Evolutionary conservation across 92 coral and sea anemone species (phyloP), one percentile per base, ranked within the genome.

Genomic region (Phenganax subtilis): DNA sequence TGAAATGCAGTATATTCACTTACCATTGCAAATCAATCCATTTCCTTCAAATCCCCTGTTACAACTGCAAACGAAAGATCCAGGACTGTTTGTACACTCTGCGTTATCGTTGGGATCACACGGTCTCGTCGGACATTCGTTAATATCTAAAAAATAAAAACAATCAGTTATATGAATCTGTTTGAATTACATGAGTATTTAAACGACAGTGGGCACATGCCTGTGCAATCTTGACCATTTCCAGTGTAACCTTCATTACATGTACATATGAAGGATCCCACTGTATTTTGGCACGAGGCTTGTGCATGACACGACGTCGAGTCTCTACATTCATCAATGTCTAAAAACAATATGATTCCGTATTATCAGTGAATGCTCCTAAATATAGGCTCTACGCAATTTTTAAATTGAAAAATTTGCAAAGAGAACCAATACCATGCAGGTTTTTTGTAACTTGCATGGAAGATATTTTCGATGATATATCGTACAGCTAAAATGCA

Each of bases 11-110:
- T 20, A 20, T 20, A 20, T 20, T 20, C 25, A 9, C 65, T 59
- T 62, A 67, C 72, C 72, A 67, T 67, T 67, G 14, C 72, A 67
- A 27, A 67, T 67, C 1, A 67, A 17, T 28, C 72, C 72, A 67
- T 67, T 31, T 67, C 72, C 72, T 8, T 67, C 51, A 31, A 67
- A 67, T 51, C 72, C 72, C 7, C 51, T 2, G 14, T 25, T 67
- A 67, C 72, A 67, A 25, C 52, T 51, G 37, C 72, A 67, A 3
- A 67, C 16, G 52, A 28, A 67, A 1, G 72, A 67, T 31, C 72
- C 72, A 67, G 72, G 72, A 17, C 72, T 67, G 72, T 67, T 67
- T 27, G 72, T 67, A 31, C 72, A 67, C 51, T 27, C 37, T 7
- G 65, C 65, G 65, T 59, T 59, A 59, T 59, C 10, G 65, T 59